Percentiles rank a stretch among this genome's conserved stretches.
Evolutionary conservation across 2,797 vertebrate genomes (phyloP).

Genomic region (Odontamblyopus lacepedii): DNA sequence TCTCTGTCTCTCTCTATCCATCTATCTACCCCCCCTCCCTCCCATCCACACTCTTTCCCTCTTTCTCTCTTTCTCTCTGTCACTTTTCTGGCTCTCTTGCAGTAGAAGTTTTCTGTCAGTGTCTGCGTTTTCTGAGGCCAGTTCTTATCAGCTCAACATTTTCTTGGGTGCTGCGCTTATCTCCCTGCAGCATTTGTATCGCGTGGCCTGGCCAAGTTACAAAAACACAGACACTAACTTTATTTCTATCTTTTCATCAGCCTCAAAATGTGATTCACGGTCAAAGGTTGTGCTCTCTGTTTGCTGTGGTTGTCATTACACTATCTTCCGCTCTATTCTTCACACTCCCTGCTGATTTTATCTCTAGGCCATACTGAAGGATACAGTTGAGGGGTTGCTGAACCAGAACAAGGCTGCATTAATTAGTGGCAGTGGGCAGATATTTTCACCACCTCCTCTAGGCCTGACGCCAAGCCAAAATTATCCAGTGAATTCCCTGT

Average conservation of each 20-base stretch:
- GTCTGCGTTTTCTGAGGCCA: conserved; percentile 43
- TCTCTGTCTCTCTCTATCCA: conserved; percentile 3
- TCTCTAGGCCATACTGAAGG: conserved; percentile 32
- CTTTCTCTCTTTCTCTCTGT: conserved; percentile 17
- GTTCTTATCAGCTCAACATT: conserved; percentile 47
- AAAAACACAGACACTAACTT: conserved; percentile 44
- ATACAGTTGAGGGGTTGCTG: conserved; percentile 28
- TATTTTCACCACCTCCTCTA: conserved; percentile 11
- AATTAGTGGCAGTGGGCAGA: conserved; percentile 46
- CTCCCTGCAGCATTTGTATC: conserved; percentile 36
- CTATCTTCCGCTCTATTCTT: conserved; percentile 1
- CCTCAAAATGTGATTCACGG: conserved; percentile 37
- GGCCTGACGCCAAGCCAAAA: conserved; percentile 22
- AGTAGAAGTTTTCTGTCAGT: conserved; percentile 37
- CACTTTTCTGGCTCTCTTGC: conserved; percentile 16
- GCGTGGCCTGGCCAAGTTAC: conserved; percentile 30
- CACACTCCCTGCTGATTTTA: conserved; percentile 9
- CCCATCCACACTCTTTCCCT: no score
- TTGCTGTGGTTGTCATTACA: conserved; percentile 34
- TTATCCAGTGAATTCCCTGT: conserved; percentile 1
- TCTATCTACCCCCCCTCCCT: no score
- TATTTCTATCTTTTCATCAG: conserved; percentile 24
- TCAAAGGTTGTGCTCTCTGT: conserved; percentile 47
- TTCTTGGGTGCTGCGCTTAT: conserved; percentile 45
- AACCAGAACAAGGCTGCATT: conserved; percentile 41